Evolutionary conservation across 2,113 vertebrate genomes (phyloP), one percentile per base, ranked within the genome.

Genomic region (Salminus brasiliensis): DNA sequence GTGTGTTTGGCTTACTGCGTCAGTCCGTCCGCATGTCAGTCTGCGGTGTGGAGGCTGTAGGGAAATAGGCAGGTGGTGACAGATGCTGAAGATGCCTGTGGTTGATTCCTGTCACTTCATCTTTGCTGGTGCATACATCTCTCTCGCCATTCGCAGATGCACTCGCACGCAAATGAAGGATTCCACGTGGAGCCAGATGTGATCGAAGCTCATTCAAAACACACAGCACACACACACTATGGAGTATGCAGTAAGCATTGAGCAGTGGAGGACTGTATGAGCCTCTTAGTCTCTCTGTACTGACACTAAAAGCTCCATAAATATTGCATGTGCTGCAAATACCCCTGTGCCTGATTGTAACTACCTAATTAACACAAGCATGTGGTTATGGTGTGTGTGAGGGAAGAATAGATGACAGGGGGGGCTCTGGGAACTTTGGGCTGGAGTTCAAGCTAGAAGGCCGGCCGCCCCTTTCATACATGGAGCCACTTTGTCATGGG

Each of bases 31-130:
- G 29, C n/a, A 18, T 39, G 27, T 12, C 15, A 49, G 49, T 52
- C 39, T 29, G 57, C n/a, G 27, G 32, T 75, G 68, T 47, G 39
- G 57, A 29, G 39, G 21, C n/a, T 21, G 55, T n/a, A 29, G 21
- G 57, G 47, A 41, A 66, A 53, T 29, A 43, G 13, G 41, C 41
- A 66, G 70, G 62, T 53, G 45, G 53, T 47, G 70, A 79, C 72
- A 76, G 65, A 63, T 63, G 53, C 65, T 67, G 43, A 36, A 60
- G 23, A 27, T 75, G 72, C 66, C 72, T 70, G 34, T 36, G 74
- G 82, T 70, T 47, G 73, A 59, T 57, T 36, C n/a, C 72, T 71
- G 66, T 65, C 59, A 69, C 70, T 60, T 72, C 81, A 45, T 29
- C 52, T 39, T 57, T 66, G 10, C 18, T 66, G 23, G 23, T 36